phyloP scores from a whole-genome alignment of 2,888 invertebrate genomes.

The Chelonus formosanus region DNA sequence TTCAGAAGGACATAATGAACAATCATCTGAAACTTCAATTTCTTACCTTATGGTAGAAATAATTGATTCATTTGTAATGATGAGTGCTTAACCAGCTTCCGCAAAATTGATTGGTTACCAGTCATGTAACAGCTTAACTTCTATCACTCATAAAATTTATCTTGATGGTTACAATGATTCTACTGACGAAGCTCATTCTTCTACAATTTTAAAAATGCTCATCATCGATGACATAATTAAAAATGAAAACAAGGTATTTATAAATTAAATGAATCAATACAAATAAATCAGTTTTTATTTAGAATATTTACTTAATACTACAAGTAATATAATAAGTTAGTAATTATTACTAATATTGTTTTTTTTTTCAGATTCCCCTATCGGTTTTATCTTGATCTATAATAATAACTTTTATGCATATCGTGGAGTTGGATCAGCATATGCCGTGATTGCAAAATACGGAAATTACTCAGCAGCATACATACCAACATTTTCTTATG shows the following conservation, averaged over 20 bases:
- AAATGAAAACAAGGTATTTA: constrained; percentile 70
- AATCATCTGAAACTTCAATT: constrained; percentile 69
- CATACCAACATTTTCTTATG: constrained; percentile 75
- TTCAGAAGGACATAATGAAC: constrained; percentile 79
- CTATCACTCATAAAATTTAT: constrained; percentile 69
- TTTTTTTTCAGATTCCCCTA: constrained; percentile 52
- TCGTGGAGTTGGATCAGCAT: constrained; percentile 71
- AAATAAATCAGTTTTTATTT: too few species aligned
- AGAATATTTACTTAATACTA: background rate
- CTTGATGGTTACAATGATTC: constrained; percentile 71
- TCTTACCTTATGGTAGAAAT: constrained; percentile 69
- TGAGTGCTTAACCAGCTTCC: constrained; percentile 69
- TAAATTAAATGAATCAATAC: background rate
- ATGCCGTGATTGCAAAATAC: constrained; percentile 68
- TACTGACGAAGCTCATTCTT: constrained; percentile 70
- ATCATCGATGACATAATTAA: constrained; percentile 68
- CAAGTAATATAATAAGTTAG: too few species aligned
- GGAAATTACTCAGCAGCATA: constrained; percentile 70
- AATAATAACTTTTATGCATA: constrained; percentile 70
- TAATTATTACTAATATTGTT: background rate
- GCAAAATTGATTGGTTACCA: constrained; percentile 48
- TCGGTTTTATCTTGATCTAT: constrained; percentile 50
- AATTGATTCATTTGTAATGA: constrained; percentile 64
- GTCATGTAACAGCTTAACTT: constrained; percentile 62
- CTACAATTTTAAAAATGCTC: constrained; percentile 71